phyloP scores from a whole-genome alignment of 2,888 invertebrate species.

The Papilio demoleus region DNA sequence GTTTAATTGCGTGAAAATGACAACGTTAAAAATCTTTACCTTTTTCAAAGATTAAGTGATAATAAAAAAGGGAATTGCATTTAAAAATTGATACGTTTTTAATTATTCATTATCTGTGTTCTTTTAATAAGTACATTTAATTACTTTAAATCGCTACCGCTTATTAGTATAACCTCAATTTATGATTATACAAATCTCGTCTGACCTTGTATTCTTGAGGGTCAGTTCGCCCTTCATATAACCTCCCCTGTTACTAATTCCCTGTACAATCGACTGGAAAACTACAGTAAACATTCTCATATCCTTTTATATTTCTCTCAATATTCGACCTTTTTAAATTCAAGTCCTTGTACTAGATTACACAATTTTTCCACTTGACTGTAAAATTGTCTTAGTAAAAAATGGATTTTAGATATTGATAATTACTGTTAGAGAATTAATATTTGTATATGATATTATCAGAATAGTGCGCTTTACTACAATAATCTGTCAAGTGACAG shows the following conservation, averaged over 20 bases:
- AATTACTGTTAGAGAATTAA: background rate
- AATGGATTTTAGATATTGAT: background rate
- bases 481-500: too few relatives aligned
- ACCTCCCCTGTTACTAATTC: slow-evolving; percentile 14
- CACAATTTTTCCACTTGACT: background rate
- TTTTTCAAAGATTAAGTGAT: too few relatives aligned
- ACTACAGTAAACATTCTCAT: background rate
- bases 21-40: too few relatives aligned
- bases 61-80: too few relatives aligned
- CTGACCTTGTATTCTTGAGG: slow-evolving; percentile 32
- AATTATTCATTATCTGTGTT: too few relatives aligned
- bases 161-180: slow-evolving; percentile 2
- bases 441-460: too few relatives aligned
- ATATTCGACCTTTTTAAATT: background rate
- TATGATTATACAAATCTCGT: slow-evolving; percentile 27
- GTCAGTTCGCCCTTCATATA: slow-evolving; percentile 18
- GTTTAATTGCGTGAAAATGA: too few relatives aligned
- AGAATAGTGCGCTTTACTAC: too few relatives aligned
- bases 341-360: background rate
- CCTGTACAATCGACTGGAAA: background rate
- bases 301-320: background rate
- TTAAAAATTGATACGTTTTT: too few relatives aligned
- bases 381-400: background rate
- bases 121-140: background rate
- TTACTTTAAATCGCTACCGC: slow-evolving; percentile 10